A percentile compares a stretch with the other conserved stretches of the same genome.
Conservation (phyloP, 2,888 invertebrate genomes). For the Acronicta leporina region DNA sequence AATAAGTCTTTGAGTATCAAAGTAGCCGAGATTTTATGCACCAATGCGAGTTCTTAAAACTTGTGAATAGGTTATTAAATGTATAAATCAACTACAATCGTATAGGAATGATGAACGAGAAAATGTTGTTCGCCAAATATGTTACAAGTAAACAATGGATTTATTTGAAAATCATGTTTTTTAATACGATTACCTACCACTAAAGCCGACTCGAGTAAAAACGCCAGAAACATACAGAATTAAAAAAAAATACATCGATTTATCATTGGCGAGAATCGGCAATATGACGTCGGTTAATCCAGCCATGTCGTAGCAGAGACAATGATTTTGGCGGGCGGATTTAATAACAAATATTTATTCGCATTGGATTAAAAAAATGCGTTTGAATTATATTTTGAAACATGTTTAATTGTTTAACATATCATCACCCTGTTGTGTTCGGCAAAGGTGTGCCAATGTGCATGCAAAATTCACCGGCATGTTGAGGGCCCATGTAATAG, state of each 20-base stretch:
- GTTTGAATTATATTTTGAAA: constrained; percentile 26
- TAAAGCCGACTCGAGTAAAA: constrained; percentile 1
- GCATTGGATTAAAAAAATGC: constrained; percentile 4
- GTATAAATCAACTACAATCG: too few species aligned
- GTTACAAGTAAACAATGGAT: not conserved
- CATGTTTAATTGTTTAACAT: constrained; percentile 13
- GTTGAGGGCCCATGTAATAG: too few species aligned
- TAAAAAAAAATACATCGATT: constrained; percentile 15
- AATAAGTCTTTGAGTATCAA: not conserved
- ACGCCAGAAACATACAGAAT: constrained; percentile 9
- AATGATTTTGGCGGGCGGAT: constrained; percentile 31
- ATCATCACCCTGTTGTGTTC: too few species aligned
- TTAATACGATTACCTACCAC: not conserved
- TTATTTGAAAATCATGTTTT: not conserved
- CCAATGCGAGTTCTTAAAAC: too few species aligned
- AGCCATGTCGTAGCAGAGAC: constrained; percentile 29
- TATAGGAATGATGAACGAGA: too few species aligned
- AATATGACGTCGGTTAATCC: constrained; percentile 50
- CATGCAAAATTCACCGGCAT: too few species aligned
- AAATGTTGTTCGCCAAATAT: too few species aligned
- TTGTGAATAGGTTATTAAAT: too few species aligned
- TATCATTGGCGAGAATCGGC: constrained; percentile 25
- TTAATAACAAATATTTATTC: constrained; percentile 34
- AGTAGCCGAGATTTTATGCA: not conserved
- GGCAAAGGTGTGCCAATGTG: too few species aligned